Percentiles rank a stretch among this genome's conserved stretches.
phyloP scores from a whole-genome alignment of 2,797 vertebrate species.

The Argentina silus region DNA sequence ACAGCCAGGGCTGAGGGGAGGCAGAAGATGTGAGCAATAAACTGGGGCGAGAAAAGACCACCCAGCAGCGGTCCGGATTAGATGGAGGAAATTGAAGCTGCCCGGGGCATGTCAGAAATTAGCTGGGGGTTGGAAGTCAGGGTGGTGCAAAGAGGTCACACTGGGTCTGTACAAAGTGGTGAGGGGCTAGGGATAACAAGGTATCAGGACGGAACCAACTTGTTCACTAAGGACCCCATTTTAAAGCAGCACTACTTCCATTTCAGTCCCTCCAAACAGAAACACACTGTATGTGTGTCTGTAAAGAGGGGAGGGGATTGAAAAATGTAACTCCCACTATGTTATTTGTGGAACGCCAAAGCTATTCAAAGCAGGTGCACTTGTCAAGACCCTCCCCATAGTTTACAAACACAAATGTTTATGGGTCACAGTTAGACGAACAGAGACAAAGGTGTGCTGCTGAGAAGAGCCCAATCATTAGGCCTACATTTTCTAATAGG shows the following conservation, averaged over 20 bases:
- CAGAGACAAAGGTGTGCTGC: too few relatives aligned
- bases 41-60: slow-evolving; percentile 52
- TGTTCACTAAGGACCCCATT: not conserved
- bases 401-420: too few relatives aligned
- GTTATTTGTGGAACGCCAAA: too few relatives aligned
- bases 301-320: not conserved
- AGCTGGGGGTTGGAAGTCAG: slow-evolving; percentile 49
- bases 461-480: too few relatives aligned
- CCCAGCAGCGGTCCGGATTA: slow-evolving; percentile 51
- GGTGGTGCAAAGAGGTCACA: slow-evolving; percentile 40
- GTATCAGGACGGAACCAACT: not conserved
- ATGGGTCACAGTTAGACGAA: too few relatives aligned
- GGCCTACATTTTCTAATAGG: too few relatives aligned
- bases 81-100: slow-evolving; percentile 46
- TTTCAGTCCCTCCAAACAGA: not conserved
- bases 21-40: slow-evolving; percentile 47
- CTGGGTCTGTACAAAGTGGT: slow-evolving; percentile 15
- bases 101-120: slow-evolving; percentile 51
- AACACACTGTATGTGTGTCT: not conserved
- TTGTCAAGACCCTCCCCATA: too few relatives aligned
- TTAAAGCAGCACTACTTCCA: too few relatives aligned
- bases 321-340: too few relatives aligned
- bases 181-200: slow-evolving; percentile 11
- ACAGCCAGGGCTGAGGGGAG: slow-evolving; percentile 25
- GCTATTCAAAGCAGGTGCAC: too few relatives aligned